A percentile compares a stretch with the other conserved stretches of the same genome.
Conservation (phyloP, 2,113 vertebrate species). For the Erpornis zantholeuca region DNA sequence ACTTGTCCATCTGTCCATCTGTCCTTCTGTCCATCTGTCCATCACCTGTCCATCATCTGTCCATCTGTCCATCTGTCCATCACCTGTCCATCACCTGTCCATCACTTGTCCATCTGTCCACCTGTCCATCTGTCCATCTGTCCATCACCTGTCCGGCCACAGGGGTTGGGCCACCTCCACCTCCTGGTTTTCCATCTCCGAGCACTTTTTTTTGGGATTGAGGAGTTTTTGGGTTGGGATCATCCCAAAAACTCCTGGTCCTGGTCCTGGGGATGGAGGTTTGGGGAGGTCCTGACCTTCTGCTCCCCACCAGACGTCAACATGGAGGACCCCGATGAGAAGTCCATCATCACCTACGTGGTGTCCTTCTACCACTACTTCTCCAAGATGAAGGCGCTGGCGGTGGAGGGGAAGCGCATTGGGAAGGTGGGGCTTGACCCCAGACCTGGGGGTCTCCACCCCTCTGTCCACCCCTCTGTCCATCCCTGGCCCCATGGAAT, state of each 20-base stretch:
- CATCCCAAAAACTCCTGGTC: too few relatives aligned
- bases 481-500: too few relatives aligned
- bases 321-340: constrained; percentile 94
- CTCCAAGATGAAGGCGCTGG: constrained; percentile 98
- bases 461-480: not conserved
- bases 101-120: too few relatives aligned
- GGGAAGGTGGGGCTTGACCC: constrained; percentile 81
- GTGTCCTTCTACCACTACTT: constrained; percentile 98
- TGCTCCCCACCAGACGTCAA: constrained; percentile 80
- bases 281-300: not conserved
- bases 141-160: too few relatives aligned
- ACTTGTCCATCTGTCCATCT: too few relatives aligned
- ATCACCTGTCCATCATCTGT: too few relatives aligned
- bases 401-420: constrained; percentile 93
- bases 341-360: constrained; percentile 97
- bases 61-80: not conserved
- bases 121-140: too few relatives aligned
- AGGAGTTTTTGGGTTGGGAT: not conserved
- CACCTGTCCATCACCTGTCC: too few relatives aligned
- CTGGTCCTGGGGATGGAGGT: rapidly evolving
- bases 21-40: too few relatives aligned
- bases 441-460: not conserved
- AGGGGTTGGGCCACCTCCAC: rapidly evolving
- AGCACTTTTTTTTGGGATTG: too few relatives aligned
- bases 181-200: rapidly evolving